Evolutionary conservation across 2,113 vertebrate genomes (phyloP), one percentile per base, ranked within the genome.

Genomic region (Phylloscopus trochilus): DNA sequence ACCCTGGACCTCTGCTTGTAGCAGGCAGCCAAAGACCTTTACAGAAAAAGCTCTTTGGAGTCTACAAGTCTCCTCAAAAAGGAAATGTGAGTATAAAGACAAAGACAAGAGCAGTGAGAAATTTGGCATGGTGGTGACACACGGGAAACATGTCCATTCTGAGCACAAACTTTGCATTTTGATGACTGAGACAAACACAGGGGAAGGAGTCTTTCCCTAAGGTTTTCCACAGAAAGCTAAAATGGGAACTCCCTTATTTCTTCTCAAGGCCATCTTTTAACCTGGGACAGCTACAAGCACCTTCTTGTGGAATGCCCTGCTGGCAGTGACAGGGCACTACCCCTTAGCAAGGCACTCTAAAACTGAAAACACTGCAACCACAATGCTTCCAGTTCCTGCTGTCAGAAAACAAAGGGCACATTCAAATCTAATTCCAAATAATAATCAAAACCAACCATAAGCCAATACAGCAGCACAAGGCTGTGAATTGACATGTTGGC

Each of bases 1-100:
- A 81, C 79, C 8, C 11, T 67, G 82, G 67, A 88, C 35, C 44
- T 88, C 79, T 89, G 47, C 70, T 95, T 28, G 39, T 28, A 46
- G 33, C 23, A 94, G 51, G 44, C 44, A 47, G 83, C 79, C 94
- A 93, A 84, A 91, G 93, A 82, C 74, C 46, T 95, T 93, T 46
- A 62, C 0, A 2, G 70, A 64, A 64, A 89, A 92, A 95, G 87
- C 69, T 83, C 91, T 92, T 87, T 91, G 89, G 77, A 90, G 85
- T 37, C 84, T 62, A 20, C 43, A 11, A 84, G 64, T 72, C 87
- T 82, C 91, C 77, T 68, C 75, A 46, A 90, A 91, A 66, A 83
- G 59, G 59, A 93, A 95, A 89, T n/a, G 63, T 37, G 81, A 95
- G 72, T 26, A 90, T 11, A 85, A 62, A 90, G 86, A 91, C 93